Evolutionary conservation across 2,888 invertebrate species (phyloP).

Genomic region (Heliconius aoede): DNA sequence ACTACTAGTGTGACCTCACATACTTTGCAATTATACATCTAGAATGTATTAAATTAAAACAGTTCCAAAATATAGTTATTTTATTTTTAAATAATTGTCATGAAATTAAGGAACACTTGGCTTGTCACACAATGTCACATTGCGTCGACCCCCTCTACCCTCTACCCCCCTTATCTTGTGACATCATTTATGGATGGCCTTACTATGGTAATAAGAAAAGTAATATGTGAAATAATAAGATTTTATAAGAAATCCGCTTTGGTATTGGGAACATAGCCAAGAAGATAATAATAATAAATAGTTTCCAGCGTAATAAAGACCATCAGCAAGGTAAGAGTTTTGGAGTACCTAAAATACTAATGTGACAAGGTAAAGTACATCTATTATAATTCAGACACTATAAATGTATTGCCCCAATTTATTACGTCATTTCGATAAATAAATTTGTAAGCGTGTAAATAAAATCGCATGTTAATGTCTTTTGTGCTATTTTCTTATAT

Average conservation of each 20-base stretch:
- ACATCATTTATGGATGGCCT: not conserved
- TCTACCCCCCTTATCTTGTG: not conserved
- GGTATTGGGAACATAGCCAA: constrained; percentile 5
- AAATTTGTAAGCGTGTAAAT: constrained; percentile 69
- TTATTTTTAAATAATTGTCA: not conserved
- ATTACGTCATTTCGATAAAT: constrained; percentile 62
- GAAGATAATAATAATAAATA: not conserved
- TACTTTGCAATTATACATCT: not conserved
- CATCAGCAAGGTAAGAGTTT: constrained; percentile 49
- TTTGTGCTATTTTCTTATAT: constrained; percentile 75
- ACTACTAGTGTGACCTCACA: too few relatives aligned
- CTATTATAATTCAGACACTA: constrained; percentile 48
- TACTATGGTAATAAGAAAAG: not conserved
- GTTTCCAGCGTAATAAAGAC: constrained; percentile 27
- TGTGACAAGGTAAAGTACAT: constrained; percentile 46
- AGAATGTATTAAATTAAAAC: not conserved
- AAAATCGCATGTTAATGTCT: constrained; percentile 70
- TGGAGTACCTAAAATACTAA: constrained; percentile 49
- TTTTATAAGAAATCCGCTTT: constrained; percentile 2
- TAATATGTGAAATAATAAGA: not conserved
- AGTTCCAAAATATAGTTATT: not conserved
- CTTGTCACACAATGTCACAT: not conserved
- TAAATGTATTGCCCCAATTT: constrained; percentile 64
- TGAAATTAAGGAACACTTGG: not conserved
- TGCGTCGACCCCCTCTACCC: not conserved